These are phyloP conservation scores for Helleia helle DNA, from an alignment of 2,888 invertebrate species.

Conservation along the genomic window DNA sequence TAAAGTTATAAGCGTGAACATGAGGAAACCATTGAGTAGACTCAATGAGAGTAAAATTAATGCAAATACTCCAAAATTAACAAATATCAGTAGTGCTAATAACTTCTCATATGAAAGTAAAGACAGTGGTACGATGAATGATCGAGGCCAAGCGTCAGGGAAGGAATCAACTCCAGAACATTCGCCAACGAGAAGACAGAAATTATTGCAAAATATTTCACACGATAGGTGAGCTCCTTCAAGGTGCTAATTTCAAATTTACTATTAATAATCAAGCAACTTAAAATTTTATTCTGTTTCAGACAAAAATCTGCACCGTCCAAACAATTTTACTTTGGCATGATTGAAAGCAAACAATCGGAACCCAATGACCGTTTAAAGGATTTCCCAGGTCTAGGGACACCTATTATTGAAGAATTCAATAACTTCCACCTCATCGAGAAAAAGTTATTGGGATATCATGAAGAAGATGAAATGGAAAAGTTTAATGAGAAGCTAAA, in stretches of 20 bases:
- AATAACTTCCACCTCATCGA: conserved; percentile 61
- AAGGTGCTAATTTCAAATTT: neutral
- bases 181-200: conserved; percentile 33
- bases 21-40: conserved; percentile 44
- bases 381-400: conserved; percentile 61
- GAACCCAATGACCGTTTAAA: conserved; percentile 46
- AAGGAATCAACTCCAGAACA: conserved; percentile 78
- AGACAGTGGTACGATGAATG: conserved; percentile 48
- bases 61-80: conserved; percentile 30
- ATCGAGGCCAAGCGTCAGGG: conserved; percentile 75
- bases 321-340: conserved; percentile 84
- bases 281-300: conserved; percentile 7
- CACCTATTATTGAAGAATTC: conserved; percentile 61
- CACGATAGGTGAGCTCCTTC: conserved; percentile 1
- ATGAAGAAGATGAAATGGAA: conserved; percentile 58
- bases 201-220: neutral
- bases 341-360: conserved; percentile 74
- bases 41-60: conserved; percentile 45
- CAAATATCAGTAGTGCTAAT: conserved; percentile 30
- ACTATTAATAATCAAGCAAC: neutral
- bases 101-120: conserved; percentile 43
- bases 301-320: conserved; percentile 50
- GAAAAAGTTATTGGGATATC: conserved; percentile 55
- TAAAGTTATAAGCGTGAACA: conserved; percentile 29
- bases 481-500: conserved; percentile 55